These are phyloP conservation scores for Eilema depressum DNA, from an alignment of 2,888 invertebrate genomes.

Conservation along the genomic window DNA sequence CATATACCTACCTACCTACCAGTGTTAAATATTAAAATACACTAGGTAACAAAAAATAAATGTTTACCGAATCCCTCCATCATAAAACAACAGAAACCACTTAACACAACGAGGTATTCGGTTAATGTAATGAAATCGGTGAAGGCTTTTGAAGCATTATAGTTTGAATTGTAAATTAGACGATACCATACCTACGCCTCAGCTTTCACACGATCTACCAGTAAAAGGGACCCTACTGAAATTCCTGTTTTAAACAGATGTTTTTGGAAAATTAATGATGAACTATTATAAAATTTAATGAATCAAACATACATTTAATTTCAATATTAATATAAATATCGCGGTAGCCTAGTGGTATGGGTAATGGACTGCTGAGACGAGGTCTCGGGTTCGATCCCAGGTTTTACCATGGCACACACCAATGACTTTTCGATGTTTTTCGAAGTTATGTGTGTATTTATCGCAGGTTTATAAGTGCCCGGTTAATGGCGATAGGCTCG, in stretches of 20 bases:
- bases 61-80: conserved; percentile 22
- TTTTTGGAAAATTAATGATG: no score
- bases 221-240: conserved; percentile 51
- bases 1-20: background rate
- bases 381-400: no score
- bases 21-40: background rate
- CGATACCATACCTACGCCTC: conserved; percentile 54
- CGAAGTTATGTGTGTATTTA: no score
- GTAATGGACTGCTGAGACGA: no score
- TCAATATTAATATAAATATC: no score
- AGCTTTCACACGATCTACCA: conserved; percentile 54
- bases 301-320: no score
- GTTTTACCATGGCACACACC: no score
- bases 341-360: no score
- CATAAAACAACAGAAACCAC: conserved; percentile 49
- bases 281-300: no score
- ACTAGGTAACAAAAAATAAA: conserved; percentile 8
- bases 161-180: conserved; percentile 67
- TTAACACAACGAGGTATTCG: conserved; percentile 53
- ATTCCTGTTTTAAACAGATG: conserved; percentile 43
- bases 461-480: no score
- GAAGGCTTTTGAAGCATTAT: conserved; percentile 43
- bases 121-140: conserved; percentile 60
- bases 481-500: no score
- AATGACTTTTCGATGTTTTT: no score